phyloP scores from a whole-genome alignment of 2,113 vertebrate genomes.

The Notechis scutatus region DNA sequence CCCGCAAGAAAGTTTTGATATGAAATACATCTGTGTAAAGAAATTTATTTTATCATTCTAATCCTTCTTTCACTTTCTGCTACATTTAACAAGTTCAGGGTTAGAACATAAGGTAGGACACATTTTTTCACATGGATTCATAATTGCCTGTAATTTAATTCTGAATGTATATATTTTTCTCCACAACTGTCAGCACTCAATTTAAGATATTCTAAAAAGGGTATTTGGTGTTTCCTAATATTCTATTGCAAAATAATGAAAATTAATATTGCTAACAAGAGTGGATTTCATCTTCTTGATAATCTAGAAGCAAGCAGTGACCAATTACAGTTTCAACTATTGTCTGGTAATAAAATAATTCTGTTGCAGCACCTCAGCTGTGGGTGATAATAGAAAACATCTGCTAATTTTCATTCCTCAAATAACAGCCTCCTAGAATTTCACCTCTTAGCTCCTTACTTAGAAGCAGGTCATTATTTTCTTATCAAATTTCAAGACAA shows the following conservation, averaged over 20 bases:
- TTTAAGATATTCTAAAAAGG: not conserved
- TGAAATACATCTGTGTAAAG: not conserved
- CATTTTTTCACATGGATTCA: not conserved
- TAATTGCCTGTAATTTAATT: not conserved
- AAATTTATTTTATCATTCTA: not conserved
- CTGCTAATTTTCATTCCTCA: constrained; percentile 44
- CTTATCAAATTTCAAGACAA: constrained; percentile 38
- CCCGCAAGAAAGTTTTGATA: not conserved
- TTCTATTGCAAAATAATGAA: constrained; percentile 6
- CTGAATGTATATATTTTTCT: not conserved
- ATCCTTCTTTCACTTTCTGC: not conserved
- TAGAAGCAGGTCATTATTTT: constrained; percentile 46
- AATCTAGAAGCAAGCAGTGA: constrained; percentile 11
- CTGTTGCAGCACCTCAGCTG: constrained; percentile 12
- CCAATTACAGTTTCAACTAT: constrained; percentile 25
- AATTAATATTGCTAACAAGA: constrained; percentile 7
- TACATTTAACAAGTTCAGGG: not conserved
- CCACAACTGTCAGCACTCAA: not conserved
- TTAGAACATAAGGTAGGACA: not conserved
- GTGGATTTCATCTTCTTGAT: constrained; percentile 21
- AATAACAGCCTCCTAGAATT: constrained; percentile 23
- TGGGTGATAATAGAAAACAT: constrained; percentile 43
- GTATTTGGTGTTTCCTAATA: not conserved
- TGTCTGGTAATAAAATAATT: constrained; percentile 33
- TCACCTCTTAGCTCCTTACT: constrained; percentile 33